Evolutionary conservation across 2,797 vertebrate species (phyloP).

Genomic region (Eulemur albifrons): DNA sequence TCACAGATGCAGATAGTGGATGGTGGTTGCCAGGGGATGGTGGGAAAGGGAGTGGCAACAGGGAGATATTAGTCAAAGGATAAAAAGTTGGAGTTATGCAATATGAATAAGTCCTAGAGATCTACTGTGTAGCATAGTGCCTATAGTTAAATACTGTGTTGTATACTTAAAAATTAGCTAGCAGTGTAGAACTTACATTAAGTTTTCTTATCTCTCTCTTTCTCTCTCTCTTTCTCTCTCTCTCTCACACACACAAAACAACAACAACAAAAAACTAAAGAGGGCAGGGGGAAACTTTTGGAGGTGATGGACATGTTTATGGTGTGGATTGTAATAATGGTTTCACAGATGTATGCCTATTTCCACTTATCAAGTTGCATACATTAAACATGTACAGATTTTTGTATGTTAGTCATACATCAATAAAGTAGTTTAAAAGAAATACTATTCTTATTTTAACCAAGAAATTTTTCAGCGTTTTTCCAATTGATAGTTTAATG

Average conservation of each 20-base stretch:
- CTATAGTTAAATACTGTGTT: not conserved
- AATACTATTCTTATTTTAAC: constrained; percentile 33
- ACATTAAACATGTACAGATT: not conserved
- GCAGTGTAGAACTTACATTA: not conserved
- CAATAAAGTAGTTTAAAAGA: not conserved
- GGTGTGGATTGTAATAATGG: not conserved
- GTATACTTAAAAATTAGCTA: not conserved
- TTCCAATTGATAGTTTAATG: not conserved
- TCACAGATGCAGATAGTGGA: not conserved
- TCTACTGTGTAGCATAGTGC: not conserved
- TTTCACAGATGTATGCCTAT: not conserved
- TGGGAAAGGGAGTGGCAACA: not conserved
- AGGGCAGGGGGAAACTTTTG: not conserved
- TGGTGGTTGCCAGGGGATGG: not conserved
- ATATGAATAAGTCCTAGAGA: not conserved
- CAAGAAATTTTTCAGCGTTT: not conserved
- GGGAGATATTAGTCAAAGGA: not conserved
- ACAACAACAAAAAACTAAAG: not conserved
- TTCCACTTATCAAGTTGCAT: not conserved
- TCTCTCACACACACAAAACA: not conserved
- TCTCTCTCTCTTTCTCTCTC: too few species aligned
- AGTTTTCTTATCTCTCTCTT: not conserved
- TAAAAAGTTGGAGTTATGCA: not conserved
- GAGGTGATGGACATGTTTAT: not conserved
- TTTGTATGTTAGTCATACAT: not conserved